A percentile compares a stretch with the other conserved stretches of the same genome.
phyloP scores from a whole-genome alignment of 2,113 vertebrate species.

The Tetrax tetrax region DNA sequence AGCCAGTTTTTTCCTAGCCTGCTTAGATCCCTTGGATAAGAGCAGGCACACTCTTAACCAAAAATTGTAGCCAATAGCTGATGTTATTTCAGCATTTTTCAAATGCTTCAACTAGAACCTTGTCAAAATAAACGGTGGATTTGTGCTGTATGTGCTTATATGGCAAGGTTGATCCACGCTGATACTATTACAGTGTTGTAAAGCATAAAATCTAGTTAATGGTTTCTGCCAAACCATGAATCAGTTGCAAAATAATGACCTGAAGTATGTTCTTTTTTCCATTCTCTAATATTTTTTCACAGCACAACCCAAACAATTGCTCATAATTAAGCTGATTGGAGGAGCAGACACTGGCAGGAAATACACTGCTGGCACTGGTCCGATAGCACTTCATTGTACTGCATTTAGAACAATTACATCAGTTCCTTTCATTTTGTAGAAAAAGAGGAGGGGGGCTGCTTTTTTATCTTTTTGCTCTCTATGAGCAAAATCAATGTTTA shows the following conservation, averaged over 20 bases:
- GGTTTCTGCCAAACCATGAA: constrained; percentile 81
- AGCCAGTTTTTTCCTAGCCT: constrained; percentile 49
- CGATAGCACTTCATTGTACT: constrained; percentile 69
- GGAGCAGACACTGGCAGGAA: constrained; percentile 79
- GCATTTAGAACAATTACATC: constrained; percentile 74
- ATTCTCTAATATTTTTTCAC: constrained; percentile 83
- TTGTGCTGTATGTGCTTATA: constrained; percentile 81
- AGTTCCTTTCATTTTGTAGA: constrained; percentile 74
- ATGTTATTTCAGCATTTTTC: constrained; percentile 74
- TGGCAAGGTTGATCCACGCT: constrained; percentile 75
- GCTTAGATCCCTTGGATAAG: constrained; percentile 49
- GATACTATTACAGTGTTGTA: constrained; percentile 71
- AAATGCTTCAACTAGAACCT: constrained; percentile 74
- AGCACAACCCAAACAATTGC: constrained; percentile 80
- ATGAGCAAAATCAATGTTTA: background rate
- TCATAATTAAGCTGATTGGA: constrained; percentile 81
- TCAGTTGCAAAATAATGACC: constrained; percentile 77
- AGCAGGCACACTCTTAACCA: constrained; percentile 24
- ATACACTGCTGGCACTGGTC: constrained; percentile 64
- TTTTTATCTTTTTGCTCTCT: background rate
- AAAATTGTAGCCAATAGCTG: constrained; percentile 58
- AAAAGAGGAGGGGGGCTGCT: constrained; percentile 13
- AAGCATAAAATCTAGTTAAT: constrained; percentile 78
- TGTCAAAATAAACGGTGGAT: constrained; percentile 76
- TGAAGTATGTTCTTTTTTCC: constrained; percentile 80